A percentile compares a stretch with the other conserved stretches of the same genome.
These are phyloP conservation scores for Acanthochromis polyacanthus DNA, from an alignment of 2,113 vertebrate species.

Conservation along the genomic window DNA sequence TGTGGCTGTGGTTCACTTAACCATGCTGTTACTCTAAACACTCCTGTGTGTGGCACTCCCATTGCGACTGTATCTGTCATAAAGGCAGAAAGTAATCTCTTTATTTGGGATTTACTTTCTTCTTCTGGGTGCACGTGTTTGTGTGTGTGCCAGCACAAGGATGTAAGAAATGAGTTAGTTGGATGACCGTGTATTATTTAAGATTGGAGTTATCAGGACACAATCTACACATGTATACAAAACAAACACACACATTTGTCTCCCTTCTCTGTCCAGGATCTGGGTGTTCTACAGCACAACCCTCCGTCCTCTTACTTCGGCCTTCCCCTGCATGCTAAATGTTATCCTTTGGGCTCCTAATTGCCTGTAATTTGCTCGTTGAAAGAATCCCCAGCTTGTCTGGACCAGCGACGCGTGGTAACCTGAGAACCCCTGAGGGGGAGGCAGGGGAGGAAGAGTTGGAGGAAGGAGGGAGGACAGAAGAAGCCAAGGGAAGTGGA, in stretches of 20 bases:
- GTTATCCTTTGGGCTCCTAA: conserved; percentile 86
- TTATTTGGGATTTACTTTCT: conserved; percentile 19
- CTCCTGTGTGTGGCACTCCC: conserved; percentile 52
- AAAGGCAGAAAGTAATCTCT: conserved; percentile 11
- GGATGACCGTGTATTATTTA: conserved; percentile 48
- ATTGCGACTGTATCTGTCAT: conserved; percentile 57
- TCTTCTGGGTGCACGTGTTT: conserved; percentile 19
- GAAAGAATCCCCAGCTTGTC: conserved; percentile 84
- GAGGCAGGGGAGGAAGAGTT: conserved; percentile 56
- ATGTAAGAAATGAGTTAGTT: conserved; percentile 30
- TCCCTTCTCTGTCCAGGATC: conserved; percentile 53
- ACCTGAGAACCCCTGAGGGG: conserved; percentile 78
- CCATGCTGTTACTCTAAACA: conserved; percentile 60
- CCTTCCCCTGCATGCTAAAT: conserved; percentile 80
- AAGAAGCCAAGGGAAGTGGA: conserved; percentile 62
- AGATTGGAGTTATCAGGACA: conserved; percentile 66
- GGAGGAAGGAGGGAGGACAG: conserved; percentile 56
- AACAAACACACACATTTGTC: conserved; percentile 47
- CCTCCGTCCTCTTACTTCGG: conserved; percentile 67
- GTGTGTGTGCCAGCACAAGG: conserved; percentile 30
- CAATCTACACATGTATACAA: conserved; percentile 74
- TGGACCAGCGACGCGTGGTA: conserved; percentile 79
- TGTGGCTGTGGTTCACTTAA: conserved; percentile 58
- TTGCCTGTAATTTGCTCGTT: conserved; percentile 82
- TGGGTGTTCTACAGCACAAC: conserved; percentile 81